Conservation (phyloP, 2,888 invertebrate species). For the Hyppa rectilinea region DNA sequence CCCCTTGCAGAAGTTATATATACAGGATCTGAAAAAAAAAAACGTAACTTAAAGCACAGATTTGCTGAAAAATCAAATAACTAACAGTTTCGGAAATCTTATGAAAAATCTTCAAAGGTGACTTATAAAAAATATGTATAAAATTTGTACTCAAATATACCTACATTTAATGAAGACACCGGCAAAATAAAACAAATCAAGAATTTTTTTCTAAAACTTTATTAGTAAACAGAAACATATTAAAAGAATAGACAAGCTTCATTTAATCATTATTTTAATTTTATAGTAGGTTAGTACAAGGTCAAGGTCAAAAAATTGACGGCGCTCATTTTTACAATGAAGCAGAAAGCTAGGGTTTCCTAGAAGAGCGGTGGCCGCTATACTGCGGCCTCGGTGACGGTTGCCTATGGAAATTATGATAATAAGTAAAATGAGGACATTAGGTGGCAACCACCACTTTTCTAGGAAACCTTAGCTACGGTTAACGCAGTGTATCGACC, state of each 20-base stretch:
- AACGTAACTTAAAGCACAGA: background rate
- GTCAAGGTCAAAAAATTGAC: background rate
- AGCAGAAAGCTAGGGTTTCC: background rate
- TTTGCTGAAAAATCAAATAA: background rate
- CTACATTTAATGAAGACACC: too few relatives aligned
- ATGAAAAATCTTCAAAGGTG: background rate
- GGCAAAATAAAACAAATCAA: background rate
- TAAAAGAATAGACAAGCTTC: background rate
- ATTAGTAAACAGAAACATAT: background rate
- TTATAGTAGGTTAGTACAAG: background rate
- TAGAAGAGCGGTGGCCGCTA: too few relatives aligned
- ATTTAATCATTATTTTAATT: background rate
- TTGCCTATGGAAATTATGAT: too few relatives aligned
- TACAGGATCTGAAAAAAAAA: background rate
- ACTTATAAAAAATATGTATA: background rate
- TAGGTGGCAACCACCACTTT: too few relatives aligned
- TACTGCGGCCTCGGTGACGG: too few relatives aligned
- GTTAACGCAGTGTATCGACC: too few relatives aligned
- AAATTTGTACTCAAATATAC: background rate
- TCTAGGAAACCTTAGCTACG: too few relatives aligned
- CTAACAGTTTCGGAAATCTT: background rate
- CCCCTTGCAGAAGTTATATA: conserved; percentile 7
- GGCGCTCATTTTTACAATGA: background rate
- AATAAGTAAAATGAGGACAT: too few relatives aligned
- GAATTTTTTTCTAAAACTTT: background rate